Evolutionary conservation across 53 echinoderm and acorn worm genomes (phyloP).

Genomic region (Stichopus horrens): DNA sequence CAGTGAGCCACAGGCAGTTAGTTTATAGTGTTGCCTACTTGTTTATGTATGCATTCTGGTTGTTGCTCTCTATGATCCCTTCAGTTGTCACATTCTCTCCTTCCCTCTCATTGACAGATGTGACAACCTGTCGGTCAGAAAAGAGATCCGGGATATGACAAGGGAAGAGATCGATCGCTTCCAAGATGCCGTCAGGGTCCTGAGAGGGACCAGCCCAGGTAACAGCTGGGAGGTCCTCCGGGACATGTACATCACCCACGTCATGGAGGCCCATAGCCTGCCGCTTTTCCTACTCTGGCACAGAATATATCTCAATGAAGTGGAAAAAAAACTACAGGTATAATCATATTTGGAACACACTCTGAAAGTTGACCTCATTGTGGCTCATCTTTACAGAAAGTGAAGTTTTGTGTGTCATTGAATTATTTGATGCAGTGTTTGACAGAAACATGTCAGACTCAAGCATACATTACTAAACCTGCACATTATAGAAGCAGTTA

Average conservation of each 20-base stretch:
- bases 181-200: constrained; percentile 76
- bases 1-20: too few species aligned
- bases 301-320: constrained; percentile 75
- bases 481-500: background rate
- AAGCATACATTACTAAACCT: background rate
- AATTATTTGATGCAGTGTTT: too few species aligned
- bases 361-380: too few species aligned
- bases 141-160: constrained; percentile 96
- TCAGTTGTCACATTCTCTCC: background rate
- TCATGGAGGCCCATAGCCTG: constrained; percentile 90
- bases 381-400: too few species aligned
- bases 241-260: constrained; percentile 80
- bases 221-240: constrained; percentile 74
- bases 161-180: constrained; percentile 77
- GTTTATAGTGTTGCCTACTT: too few species aligned
- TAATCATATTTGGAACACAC: background rate
- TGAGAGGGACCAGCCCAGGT: constrained; percentile 57
- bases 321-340: constrained; percentile 90
- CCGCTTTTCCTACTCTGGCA: constrained; percentile 87
- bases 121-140: constrained; percentile 66
- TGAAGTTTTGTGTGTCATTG: too few species aligned
- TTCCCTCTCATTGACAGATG: constrained; percentile 51
- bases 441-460: too few species aligned
- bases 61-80: background rate
- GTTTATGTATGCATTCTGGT: background rate